Base-by-base conservation (phyloP, 1,140 invertebrate genomes). In the Agrilus planipennis region DNA sequence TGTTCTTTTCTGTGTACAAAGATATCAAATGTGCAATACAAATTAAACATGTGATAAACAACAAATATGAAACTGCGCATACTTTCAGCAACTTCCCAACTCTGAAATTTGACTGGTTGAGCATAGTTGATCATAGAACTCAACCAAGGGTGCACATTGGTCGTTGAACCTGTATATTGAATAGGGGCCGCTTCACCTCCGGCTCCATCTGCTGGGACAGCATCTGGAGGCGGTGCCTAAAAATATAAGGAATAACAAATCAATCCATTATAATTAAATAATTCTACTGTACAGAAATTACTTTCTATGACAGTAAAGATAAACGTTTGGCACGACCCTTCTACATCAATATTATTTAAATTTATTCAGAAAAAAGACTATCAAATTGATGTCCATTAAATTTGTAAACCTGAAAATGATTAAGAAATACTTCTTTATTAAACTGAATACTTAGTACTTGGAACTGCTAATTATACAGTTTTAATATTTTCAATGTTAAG, bases 91-190 rank as follows among this genome's bases (percentile, higher is more conserved):
- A 89, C 77, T 60, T 98, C 93, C 66, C 99, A 99, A 51, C 91
- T 88, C 61, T 89, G 84, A 70, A 99, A 99, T 70, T 99, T 99
- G 57, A 99, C 86, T 2, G 96, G 95, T 68, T 98, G 93, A 39
- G 93, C 91, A 72, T 99, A 99, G 74, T 99, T 99, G 54, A 99
- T 86, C 81, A 99, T 86, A 25, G 91, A 93, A 18, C 93, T 98
- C 2, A 99, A 75, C 77, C 89, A 93, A 12, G 95, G 96, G 70
- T 99, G 96, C 31, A 99, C 94, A 63, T 95, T 96, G 32, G 91
- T 95, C 10, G 96, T 99, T 39, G 93, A 96, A 28, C 92, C 90
- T 1, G 88, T 95, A 65, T 99, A 97, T 48, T 77, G 72, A 1
- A 76, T 73, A 11, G 75, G 76, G 12, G 77, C 74, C 17, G 76